Percentiles rank a stretch among this genome's conserved stretches.
Evolutionary conservation across 1,140 invertebrate genomes (phyloP).

Genomic region (Brachionus angularis): DNA sequence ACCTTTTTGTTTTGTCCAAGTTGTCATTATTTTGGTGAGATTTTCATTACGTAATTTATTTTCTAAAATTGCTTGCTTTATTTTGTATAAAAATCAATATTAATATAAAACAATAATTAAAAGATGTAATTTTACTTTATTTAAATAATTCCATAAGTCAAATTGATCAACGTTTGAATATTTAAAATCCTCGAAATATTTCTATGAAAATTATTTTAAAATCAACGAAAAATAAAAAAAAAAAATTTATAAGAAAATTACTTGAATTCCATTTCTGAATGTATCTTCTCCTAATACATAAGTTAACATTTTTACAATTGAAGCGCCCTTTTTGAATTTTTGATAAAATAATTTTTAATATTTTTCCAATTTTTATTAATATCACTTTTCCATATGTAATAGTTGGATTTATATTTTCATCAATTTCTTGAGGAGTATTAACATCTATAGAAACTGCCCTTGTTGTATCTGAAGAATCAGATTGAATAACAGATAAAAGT

Average conservation of each 20-base stretch:
- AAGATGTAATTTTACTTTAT: background rate
- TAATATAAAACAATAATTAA: background rate
- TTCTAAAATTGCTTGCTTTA: constrained; percentile 17
- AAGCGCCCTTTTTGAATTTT: constrained; percentile 67
- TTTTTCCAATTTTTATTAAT: background rate
- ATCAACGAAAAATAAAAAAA: too few relatives aligned
- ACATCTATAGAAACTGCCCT: constrained; percentile 22
- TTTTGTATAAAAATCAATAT: background rate
- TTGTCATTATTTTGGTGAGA: constrained; percentile 73
- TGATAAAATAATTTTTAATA: background rate
- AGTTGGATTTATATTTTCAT: constrained; percentile 17
- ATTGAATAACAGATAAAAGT: constrained; percentile 26
- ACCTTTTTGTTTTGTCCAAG: constrained; percentile 82
- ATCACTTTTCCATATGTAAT: constrained; percentile 41
- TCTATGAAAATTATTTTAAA: background rate
- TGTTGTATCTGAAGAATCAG: constrained; percentile 21
- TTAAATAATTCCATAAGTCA: constrained; percentile 15
- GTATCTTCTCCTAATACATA: constrained; percentile 78
- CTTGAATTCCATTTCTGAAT: constrained; percentile 70
- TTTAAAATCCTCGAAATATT: constrained; percentile 19
- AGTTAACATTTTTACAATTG: constrained; percentile 88
- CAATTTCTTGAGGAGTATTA: constrained; percentile 38
- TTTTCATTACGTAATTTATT: constrained; percentile 44
- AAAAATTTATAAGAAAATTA: constrained; percentile 25
- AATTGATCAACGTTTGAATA: constrained; percentile 39